Percentiles rank a stretch among this genome's conserved stretches.
Conservation (phyloP, 1,140 invertebrate genomes). For the Neodiprion virginianus region DNA sequence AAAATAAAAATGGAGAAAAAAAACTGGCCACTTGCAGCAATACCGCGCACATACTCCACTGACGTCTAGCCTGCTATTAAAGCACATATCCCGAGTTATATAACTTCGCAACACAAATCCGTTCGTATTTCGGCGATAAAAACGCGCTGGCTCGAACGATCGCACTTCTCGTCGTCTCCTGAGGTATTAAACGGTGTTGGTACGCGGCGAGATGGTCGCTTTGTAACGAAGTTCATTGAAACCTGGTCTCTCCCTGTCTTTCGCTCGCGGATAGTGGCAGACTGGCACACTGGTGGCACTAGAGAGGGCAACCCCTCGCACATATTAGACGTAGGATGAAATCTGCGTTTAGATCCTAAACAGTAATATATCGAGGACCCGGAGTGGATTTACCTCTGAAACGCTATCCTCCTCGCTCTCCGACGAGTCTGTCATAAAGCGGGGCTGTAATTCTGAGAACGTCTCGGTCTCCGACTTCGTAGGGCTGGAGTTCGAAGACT, state of each 20-base stretch:
- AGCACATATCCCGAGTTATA: constrained; percentile 43
- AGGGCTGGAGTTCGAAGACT: constrained; percentile 70
- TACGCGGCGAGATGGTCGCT: not conserved
- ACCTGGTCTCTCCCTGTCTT: not conserved
- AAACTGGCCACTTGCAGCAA: constrained; percentile 8
- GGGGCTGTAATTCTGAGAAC: constrained; percentile 76
- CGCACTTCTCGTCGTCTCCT: not conserved
- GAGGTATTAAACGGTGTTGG: not conserved
- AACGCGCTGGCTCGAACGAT: not conserved
- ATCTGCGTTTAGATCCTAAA: not conserved
- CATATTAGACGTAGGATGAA: not conserved
- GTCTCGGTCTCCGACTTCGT: constrained; percentile 81
- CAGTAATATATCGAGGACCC: not conserved
- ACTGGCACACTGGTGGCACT: constrained; percentile 16
- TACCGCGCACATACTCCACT: constrained; percentile 15
- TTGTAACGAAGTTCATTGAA: constrained; percentile 2
- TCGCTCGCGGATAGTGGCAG: not conserved
- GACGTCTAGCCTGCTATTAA: constrained; percentile 40
- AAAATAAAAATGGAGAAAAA: not conserved
- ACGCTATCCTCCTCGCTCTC: constrained; percentile 93
- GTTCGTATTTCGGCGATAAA: constrained; percentile 2
- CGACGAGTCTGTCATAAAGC: constrained; percentile 88
- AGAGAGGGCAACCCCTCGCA: not conserved
- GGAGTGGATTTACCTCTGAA: constrained; percentile 75
- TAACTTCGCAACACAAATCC: constrained; percentile 34